A percentile compares a stretch with the other conserved stretches of the same genome.
Evolutionary conservation across 2,797 vertebrate genomes (phyloP).

Genomic region (Schizopygopsis malacanthus): DNA sequence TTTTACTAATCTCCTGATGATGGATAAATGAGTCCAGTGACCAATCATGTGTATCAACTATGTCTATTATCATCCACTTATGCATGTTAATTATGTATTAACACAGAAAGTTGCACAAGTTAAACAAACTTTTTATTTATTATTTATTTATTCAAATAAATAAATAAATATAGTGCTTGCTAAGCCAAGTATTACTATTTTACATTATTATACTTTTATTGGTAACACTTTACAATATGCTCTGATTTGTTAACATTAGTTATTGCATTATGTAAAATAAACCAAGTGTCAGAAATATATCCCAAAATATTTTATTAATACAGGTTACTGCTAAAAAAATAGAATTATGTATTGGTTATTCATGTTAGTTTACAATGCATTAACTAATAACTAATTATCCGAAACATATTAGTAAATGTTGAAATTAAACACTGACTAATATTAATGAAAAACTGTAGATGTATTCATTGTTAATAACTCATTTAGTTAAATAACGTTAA

Average conservation of each 20-base stretch:
- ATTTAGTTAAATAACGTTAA: background rate
- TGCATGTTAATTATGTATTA: no score
- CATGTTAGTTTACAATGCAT: background rate
- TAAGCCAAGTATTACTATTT: background rate
- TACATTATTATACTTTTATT: background rate
- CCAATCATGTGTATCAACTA: background rate
- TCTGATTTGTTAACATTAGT: background rate
- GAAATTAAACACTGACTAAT: background rate
- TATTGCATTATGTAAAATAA: background rate
- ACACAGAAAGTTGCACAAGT: no score
- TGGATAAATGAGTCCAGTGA: constrained; percentile 11
- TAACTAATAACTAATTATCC: no score
- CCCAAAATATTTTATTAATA: background rate
- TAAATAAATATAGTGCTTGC: background rate
- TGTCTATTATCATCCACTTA: background rate
- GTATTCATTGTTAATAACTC: background rate
- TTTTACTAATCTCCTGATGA: constrained; percentile 21
- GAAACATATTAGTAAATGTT: background rate
- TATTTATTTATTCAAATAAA: background rate
- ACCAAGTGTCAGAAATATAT: background rate
- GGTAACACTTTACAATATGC: background rate
- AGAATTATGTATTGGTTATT: background rate
- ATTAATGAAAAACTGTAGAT: background rate
- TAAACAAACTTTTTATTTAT: background rate
- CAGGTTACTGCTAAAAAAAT: background rate